Evolutionary conservation across 2,888 invertebrate species (phyloP).

Genomic region (Pogonocherus hispidulus): DNA sequence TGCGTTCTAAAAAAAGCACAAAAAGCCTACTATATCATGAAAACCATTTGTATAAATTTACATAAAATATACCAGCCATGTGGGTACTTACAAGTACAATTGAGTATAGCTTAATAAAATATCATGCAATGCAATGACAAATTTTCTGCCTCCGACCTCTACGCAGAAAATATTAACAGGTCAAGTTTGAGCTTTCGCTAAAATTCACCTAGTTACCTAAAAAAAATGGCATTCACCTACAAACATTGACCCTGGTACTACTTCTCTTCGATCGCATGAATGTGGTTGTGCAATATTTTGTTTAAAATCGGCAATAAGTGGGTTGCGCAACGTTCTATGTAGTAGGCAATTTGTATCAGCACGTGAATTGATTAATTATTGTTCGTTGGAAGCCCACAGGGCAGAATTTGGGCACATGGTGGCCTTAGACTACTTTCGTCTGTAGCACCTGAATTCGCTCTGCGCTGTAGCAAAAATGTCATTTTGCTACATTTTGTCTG

Average conservation of each 20-base stretch:
- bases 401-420: neutral
- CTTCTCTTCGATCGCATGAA: constrained; percentile 24
- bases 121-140: neutral
- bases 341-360: neutral
- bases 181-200: constrained; percentile 52
- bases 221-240: constrained; percentile 43
- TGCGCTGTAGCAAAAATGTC: too few relatives aligned
- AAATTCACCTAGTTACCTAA: constrained; percentile 43
- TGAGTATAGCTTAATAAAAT: neutral
- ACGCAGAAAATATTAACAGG: constrained; percentile 29
- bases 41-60: neutral
- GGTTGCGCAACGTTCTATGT: neutral
- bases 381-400: neutral
- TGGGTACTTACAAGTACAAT: neutral
- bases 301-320: constrained; percentile 2
- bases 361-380: neutral
- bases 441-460: neutral
- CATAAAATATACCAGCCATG: neutral
- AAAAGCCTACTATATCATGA: neutral
- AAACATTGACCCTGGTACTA: constrained; percentile 49
- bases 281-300: neutral
- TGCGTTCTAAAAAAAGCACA: neutral
- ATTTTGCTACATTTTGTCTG: too few relatives aligned
- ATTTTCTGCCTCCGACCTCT: neutral
- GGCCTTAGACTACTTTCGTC: neutral